Base-by-base conservation (phyloP, 2,797 vertebrate genomes). In the Babyrousa celebensis region DNA sequence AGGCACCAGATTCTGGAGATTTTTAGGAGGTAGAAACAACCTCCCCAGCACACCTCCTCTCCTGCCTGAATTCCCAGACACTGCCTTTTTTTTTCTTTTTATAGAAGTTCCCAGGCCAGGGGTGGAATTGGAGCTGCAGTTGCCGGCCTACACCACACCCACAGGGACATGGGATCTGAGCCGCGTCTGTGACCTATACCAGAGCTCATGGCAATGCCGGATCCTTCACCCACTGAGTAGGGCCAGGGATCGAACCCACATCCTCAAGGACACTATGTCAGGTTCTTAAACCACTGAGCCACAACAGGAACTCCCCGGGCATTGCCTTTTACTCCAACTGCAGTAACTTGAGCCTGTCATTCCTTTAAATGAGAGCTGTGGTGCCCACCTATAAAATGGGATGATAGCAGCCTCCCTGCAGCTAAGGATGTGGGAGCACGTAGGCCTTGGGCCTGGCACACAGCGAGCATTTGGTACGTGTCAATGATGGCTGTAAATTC, bases 21-120 rank as follows among this genome's bases (percentile, higher is more conserved):
- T 27, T 88, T 20, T 58, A 84, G 77, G 43, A 56, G 18, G 63
- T 72, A 58, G 48, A 87, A 85, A 72, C n/a, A 65, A 72, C 79
- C 32, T 18, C 32, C 48, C 10, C 63, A 15, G 5, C 52, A 79
- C 10, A 27, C 25, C 23, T 58, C 17, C 27, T 25, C 54, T 80
- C 65, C 85, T 16, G 12, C 56, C 23, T 1, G 7, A 85, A 70
- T 52, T 68, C 40, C 58, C 68, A 65, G 6, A 4, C 54, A 56
- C 12, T 7, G 43, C 43, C 43, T 80, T 83, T 90, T 16, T 43
- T 48, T 48, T 48, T 48, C 43, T 48, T 48, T 48, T 48, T 48
- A 48, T 10, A 48, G 43, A 48, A 48, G 43, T 48, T 48, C 43
- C 43, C 6, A 48, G 43, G 43, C 43, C 6, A 48, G 43, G 43